phyloP scores from a whole-genome alignment of 2,113 vertebrate genomes.

The Larimichthys polyactis region DNA sequence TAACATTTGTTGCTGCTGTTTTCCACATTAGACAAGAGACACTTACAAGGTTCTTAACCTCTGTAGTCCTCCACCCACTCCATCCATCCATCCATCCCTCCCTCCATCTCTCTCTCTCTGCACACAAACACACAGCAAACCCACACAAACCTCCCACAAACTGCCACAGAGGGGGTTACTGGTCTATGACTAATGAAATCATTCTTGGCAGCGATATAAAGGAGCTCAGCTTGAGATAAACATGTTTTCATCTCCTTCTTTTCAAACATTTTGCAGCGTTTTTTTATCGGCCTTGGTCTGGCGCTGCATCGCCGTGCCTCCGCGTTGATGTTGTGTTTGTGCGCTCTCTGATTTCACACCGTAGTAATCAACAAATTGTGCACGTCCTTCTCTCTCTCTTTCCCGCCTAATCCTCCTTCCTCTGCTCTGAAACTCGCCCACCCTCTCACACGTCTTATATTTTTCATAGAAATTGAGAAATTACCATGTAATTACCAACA shows the following conservation, averaged over 20 bases:
- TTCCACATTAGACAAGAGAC: slow-evolving; percentile 48
- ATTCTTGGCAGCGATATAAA: slow-evolving; percentile 37
- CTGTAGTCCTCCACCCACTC: slow-evolving; percentile 38
- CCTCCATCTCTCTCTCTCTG: not conserved
- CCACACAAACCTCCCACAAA: slow-evolving; percentile 52
- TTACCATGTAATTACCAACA: slow-evolving; percentile 58
- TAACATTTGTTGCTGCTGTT: slow-evolving; percentile 51
- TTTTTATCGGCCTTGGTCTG: slow-evolving; percentile 5
- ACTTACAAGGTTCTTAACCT: slow-evolving; percentile 48
- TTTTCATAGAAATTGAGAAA: slow-evolving; percentile 52
- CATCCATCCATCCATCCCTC: not conserved
- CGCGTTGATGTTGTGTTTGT: not conserved
- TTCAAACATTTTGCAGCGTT: not conserved
- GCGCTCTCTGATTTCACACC: slow-evolving; percentile 4
- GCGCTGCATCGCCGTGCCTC: not conserved
- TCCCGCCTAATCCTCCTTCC: slow-evolving; percentile 7
- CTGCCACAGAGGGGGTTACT: slow-evolving; percentile 10
- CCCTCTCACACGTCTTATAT: not conserved
- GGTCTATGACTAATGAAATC: slow-evolving; percentile 60
- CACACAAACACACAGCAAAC: not conserved
- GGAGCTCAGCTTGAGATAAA: slow-evolving; percentile 28
- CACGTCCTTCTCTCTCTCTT: not conserved
- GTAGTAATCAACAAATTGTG: not conserved
- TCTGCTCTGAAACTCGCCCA: not conserved
- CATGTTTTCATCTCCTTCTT: not conserved